These are phyloP conservation scores for Psilopsiagon aurifrons DNA, from an alignment of 2,113 vertebrate species.

Conservation along the genomic window DNA sequence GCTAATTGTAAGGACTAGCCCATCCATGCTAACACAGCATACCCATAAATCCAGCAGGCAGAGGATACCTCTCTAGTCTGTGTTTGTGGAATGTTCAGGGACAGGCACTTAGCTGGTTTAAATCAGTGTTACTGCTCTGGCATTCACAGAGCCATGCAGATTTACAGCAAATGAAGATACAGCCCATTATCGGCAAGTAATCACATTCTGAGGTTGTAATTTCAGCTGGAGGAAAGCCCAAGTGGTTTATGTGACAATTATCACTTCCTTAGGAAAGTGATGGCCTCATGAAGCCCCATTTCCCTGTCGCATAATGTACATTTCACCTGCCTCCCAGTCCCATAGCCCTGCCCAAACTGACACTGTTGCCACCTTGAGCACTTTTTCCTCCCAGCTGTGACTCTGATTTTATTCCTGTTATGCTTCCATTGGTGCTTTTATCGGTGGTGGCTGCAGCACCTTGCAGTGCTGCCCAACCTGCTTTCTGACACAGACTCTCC, in stretches of 20 bases:
- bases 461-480: not conserved
- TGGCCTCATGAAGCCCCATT: not conserved
- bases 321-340: not conserved
- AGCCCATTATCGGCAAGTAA: not conserved
- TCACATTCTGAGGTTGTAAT: not conserved
- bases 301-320: not conserved
- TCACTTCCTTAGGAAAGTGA: not conserved
- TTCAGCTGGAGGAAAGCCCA: not conserved
- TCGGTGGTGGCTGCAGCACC: not conserved
- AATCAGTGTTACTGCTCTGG: not conserved
- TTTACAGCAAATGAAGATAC: not conserved
- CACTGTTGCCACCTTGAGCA: not conserved
- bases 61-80: not conserved
- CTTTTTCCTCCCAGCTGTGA: not conserved
- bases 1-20: not conserved
- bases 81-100: not conserved
- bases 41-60: not conserved
- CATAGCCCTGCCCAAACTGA: not conserved
- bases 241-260: not conserved
- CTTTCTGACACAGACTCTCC: not conserved
- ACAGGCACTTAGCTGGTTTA: not conserved
- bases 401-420: not conserved
- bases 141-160: not conserved
- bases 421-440: not conserved
- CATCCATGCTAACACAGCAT: not conserved